Conservation (phyloP, 2,888 invertebrate species). For the Tortricodes alternella region DNA sequence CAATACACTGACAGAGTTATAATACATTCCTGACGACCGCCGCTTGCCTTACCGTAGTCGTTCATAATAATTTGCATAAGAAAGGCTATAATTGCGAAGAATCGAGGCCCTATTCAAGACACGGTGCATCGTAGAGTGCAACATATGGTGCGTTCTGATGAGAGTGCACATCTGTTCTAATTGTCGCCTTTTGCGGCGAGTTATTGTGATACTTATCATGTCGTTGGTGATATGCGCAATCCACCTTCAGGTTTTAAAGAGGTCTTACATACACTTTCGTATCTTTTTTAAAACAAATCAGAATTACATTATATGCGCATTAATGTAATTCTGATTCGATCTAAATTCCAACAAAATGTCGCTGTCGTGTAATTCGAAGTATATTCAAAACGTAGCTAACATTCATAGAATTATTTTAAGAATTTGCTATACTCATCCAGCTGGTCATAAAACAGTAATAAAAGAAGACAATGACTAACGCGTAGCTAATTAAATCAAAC, state of each 20-base stretch:
- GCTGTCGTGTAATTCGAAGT: neutral
- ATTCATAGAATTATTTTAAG: conserved; percentile 8
- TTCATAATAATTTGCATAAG: conserved; percentile 51
- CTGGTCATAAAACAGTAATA: conserved; percentile 2
- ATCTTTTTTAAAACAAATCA: neutral
- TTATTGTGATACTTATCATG: neutral
- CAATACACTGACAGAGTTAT: conserved; percentile 11
- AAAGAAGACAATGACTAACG: conserved; percentile 12
- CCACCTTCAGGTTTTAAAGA: neutral
- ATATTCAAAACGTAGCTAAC: neutral
- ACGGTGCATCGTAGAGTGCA: conserved; percentile 38
- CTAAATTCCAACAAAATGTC: neutral
- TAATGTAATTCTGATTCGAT: no score
- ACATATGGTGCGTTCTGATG: conserved; percentile 52
- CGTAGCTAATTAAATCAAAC: conserved; percentile 22
- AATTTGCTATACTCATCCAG: neutral
- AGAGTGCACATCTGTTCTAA: conserved; percentile 47
- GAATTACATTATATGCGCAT: neutral
- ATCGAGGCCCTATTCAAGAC: conserved; percentile 48
- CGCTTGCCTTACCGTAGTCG: conserved; percentile 11
- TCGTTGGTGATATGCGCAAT: neutral
- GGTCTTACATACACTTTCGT: neutral
- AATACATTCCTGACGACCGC: conserved; percentile 12
- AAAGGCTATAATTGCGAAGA: conserved; percentile 53
- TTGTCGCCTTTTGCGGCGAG: conserved; percentile 31